Base-by-base conservation (phyloP, 2,797 vertebrate genomes). In the Mormyrus proboscirostris region DNA sequence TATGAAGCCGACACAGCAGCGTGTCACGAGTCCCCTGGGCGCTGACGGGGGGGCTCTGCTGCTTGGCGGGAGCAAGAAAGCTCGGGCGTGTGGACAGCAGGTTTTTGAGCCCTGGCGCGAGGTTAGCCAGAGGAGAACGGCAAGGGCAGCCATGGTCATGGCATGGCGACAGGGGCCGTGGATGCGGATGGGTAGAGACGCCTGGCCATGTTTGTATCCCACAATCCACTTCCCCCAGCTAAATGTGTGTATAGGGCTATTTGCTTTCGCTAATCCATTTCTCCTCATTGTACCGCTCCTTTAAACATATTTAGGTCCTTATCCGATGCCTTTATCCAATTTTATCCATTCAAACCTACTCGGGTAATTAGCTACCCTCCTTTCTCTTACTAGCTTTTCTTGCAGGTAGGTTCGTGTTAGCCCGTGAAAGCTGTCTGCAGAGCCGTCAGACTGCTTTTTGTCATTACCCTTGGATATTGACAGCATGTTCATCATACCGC, bases 121-220 rank as follows among this genome's bases (percentile, higher is more conserved):
- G 87, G 87, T 69, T 88, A 88, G 87, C 87, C 87, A 69, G 59
- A 69, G 87, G 87, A 69, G 87, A 88, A 57, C 41, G 22, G 87
- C 87, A 88, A 88, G 87, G 87, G 87, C 87, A 69, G 87, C 87
- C 87, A 88, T n/a, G 57, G 87, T 49, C 53, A n/a, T 65, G 59
- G 57, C 57, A 29, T 19, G 19, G 59, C 57, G 38, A 88, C 57
- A 69, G 57, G 57, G 87, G 59, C n/a, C n/a, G 19, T 41, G 59
- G 57, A 44, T 47, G 59, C 55, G 41, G 57, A 69, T 41, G 59
- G 87, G 41, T 65, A 44, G 38, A 57, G 85, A 88, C n/a, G 44
- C n/a, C 38, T 88, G 59, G n/a, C 59, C n/a, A 6, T 57, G 41
- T 69, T 49, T 69, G 47, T 49, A 69, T 85, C 47, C 59, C 57